Percentiles rank a stretch among this genome's conserved stretches.
These are phyloP conservation scores for Charina bottae DNA, from an alignment of 2,113 vertebrate species.

Conservation along the genomic window DNA sequence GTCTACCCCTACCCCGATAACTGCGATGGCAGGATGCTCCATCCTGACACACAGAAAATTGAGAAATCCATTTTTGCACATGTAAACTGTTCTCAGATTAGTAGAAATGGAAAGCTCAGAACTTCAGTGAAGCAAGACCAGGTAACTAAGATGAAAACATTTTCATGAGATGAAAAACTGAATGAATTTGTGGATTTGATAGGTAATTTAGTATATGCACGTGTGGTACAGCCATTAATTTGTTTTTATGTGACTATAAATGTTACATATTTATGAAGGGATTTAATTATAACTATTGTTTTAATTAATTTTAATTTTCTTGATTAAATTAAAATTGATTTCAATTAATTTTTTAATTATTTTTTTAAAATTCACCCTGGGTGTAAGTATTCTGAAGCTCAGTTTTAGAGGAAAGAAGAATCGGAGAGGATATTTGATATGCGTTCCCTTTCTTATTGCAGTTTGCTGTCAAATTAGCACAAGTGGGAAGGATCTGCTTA, in stretches of 20 bases:
- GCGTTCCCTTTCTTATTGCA: not conserved
- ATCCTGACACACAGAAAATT: too few species aligned
- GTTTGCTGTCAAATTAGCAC: not conserved
- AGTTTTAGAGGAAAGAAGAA: not conserved
- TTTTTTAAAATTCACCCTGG: not conserved
- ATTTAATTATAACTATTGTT: not conserved
- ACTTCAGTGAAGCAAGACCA: not conserved
- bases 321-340: not conserved
- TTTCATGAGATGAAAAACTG: not conserved
- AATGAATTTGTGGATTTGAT: not conserved
- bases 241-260: not conserved
- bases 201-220: not conserved
- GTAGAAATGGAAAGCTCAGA: not conserved
- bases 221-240: not conserved
- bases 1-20: too few species aligned
- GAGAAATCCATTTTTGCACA: not conserved
- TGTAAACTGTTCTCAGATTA: not conserved
- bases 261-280: not conserved
- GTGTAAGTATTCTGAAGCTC: not conserved
- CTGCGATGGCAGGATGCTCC: too few species aligned
- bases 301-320: not conserved
- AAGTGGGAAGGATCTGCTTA: not conserved
- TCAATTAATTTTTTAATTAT: not conserved
- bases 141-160: not conserved
- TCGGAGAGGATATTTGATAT: not conserved